Evolutionary conservation across 2,113 vertebrate genomes (phyloP).

Genomic region (Setophaga petechia): DNA sequence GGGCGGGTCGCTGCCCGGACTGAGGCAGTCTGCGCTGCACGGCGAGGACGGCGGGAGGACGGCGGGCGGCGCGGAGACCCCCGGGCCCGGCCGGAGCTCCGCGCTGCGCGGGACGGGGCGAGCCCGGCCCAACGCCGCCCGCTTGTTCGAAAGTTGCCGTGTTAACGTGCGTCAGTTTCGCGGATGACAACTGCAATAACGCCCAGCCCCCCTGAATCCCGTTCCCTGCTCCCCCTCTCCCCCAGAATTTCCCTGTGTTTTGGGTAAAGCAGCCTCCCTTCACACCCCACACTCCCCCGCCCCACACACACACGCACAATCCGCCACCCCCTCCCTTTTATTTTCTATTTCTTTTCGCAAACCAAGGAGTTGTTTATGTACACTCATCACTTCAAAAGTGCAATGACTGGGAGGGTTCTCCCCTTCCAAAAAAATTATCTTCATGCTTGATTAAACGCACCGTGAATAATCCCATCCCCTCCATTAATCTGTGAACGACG

Average conservation of each 20-base stretch:
- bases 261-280: background rate
- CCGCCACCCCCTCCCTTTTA: rapidly evolving
- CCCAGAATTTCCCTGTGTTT: background rate
- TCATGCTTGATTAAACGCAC: background rate
- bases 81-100: background rate
- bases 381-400: background rate
- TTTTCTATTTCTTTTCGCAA: background rate
- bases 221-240: rapidly evolving
- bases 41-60: background rate
- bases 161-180: background rate
- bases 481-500: background rate
- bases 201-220: too few species aligned
- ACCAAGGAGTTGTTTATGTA: background rate
- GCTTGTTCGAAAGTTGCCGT: background rate
- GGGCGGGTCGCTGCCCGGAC: background rate
- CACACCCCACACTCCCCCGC: too few species aligned
- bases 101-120: background rate
- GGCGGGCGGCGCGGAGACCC: background rate
- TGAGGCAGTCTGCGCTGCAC: too few species aligned
- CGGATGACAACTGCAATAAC: background rate
- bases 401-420: background rate
- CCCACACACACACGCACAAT: rapidly evolving
- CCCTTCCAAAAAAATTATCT: background rate
- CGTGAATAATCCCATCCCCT: background rate
- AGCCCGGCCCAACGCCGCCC: background rate